Conservation (phyloP, 2,888 invertebrate species). For the Dione vanillae region DNA sequence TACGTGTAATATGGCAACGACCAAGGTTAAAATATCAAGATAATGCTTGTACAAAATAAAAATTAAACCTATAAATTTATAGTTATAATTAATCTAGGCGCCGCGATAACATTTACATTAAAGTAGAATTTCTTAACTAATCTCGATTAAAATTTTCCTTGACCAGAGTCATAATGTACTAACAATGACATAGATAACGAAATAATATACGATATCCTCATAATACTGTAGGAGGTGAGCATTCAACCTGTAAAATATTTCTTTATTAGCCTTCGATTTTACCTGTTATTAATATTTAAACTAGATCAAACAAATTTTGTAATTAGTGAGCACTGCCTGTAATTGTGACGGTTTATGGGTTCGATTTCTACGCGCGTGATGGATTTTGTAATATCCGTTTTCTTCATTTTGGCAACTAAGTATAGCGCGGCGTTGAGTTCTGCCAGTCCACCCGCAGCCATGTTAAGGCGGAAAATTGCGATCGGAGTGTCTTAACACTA, state of each 20-base stretch:
- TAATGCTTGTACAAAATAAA: not conserved
- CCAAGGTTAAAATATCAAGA: not conserved
- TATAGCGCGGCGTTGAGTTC: no score
- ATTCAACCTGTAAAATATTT: not conserved
- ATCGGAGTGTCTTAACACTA: no score
- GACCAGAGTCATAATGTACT: conserved; percentile 4
- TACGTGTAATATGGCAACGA: not conserved
- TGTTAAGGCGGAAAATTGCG: no score
- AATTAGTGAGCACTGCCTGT: no score
- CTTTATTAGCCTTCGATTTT: not conserved
- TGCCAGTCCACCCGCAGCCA: no score
- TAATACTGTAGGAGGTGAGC: not conserved
- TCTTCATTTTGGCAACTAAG: no score
- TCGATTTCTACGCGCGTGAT: no score
- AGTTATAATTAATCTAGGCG: not conserved
- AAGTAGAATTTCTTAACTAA: conserved; percentile 13
- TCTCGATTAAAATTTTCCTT: conserved; percentile 20
- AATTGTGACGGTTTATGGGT: no score
- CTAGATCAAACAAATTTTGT: no score
- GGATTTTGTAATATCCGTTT: no score
- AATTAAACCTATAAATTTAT: not conserved
- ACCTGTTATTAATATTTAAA: no score
- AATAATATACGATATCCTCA: conserved; percentile 18
- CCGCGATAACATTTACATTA: conserved; percentile 1
- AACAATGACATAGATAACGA: conserved; percentile 18